Evolutionary conservation across 2,113 vertebrate genomes (phyloP), one percentile per base, ranked within the genome.

Genomic region (Drymodes brunneopygia): DNA sequence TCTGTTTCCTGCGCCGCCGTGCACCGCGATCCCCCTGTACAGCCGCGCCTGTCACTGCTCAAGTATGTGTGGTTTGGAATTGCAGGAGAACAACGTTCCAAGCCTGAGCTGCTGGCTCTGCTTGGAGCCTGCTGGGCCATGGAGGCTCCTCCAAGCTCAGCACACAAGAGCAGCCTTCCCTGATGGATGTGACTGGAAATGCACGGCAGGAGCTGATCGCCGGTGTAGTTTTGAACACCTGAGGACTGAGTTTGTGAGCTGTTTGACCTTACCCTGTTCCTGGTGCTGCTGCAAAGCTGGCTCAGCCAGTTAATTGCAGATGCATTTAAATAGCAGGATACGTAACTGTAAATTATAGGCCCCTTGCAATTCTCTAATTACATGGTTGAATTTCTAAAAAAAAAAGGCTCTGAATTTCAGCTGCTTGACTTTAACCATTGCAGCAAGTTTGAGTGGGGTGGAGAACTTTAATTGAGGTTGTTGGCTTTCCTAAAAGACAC

Each of bases 51-150:
- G 97, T 98, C 94, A 98, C 97, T 70, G 86, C 82, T 88, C 97
- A 98, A 96, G 84, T 98, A 97, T 98, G 97, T 96, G 97, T 96
- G 97, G 97, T 97, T 98, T 98, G 98, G 98, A 98, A 97, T 65
- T 3, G 23, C 73, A 93, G 88, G 11, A 16, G 80, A 72, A 7
- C 33, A 58, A 33, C 65, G 94, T 97, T 98, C 98, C 98, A 97
- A 91, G 83, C 33, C 95, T 35, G 17, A 47, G 95, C 44, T 95
- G 91, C 96, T 98, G 97, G 95, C 97, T 98, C 87, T 29, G 27
- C 25, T 58, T 54, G 54, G 23, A 75, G 64, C 85, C 4, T 82
- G 81, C 75, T 58, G 78, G 88, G 91, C 94, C 48, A 3, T 50
- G 91, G 2, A 13, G 71, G 50, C 97, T 94, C 88, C 81, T 94